A percentile compares a stretch with the other conserved stretches of the same genome.
Evolutionary conservation across 2,113 vertebrate genomes (phyloP).

Genomic region (Mobula birostris): DNA sequence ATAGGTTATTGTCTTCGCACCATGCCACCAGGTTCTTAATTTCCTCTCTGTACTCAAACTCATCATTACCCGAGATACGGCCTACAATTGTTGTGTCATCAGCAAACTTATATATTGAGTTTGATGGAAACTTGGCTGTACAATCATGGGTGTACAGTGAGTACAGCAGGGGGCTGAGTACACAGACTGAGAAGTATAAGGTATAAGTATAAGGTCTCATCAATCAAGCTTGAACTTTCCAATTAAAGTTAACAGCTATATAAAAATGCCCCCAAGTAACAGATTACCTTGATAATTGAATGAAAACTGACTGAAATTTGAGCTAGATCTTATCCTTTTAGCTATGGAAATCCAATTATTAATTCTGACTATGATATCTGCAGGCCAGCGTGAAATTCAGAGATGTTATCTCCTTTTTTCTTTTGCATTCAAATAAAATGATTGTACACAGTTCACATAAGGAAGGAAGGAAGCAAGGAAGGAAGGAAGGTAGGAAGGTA

Average conservation of each 20-base stretch:
- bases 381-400: not conserved
- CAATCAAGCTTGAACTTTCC: not conserved
- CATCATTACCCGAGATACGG: too few species aligned
- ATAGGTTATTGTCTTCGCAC: too few species aligned
- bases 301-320: too few species aligned
- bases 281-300: not conserved
- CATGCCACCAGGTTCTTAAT: too few species aligned
- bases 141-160: too few species aligned
- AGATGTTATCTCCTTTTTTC: constrained; percentile 2
- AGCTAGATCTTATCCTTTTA: constrained; percentile 1
- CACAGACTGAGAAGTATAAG: not conserved
- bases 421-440: constrained; percentile 18
- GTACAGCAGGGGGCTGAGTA: too few species aligned
- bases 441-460: not conserved
- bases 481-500: not conserved
- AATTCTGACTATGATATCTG: not conserved
- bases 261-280: not conserved
- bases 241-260: not conserved
- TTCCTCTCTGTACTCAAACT: too few species aligned
- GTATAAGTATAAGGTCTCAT: not conserved
- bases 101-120: too few species aligned
- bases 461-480: not conserved
- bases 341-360: constrained; percentile 18
- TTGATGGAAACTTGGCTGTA: too few species aligned
- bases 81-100: too few species aligned